phyloP scores from a whole-genome alignment of 2,797 vertebrate genomes.

The Spinus olivaceus region DNA sequence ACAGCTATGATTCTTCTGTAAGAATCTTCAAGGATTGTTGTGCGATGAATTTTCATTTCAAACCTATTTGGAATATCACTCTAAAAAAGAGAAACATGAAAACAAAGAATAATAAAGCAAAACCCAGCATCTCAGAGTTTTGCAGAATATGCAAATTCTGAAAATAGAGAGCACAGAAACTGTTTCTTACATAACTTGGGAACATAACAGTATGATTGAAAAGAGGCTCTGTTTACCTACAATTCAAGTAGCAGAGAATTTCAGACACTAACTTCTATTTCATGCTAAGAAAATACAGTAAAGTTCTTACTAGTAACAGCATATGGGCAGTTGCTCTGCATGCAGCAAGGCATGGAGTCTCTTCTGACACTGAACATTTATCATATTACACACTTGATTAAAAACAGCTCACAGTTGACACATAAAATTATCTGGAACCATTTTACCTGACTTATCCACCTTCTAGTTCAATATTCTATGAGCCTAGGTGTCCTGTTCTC shows the following conservation, averaged over 20 bases:
- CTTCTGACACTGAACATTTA: background rate
- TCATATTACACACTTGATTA: background rate
- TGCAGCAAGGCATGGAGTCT: background rate
- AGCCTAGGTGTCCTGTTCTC: background rate
- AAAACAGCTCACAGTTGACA: background rate
- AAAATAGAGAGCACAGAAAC: background rate
- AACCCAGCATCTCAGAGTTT: background rate
- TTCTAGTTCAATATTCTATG: background rate
- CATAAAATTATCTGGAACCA: background rate
- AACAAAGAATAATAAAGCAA: background rate
- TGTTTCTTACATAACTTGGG: background rate
- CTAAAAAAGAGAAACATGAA: constrained; percentile 65
- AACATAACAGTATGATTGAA: background rate
- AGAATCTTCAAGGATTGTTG: constrained; percentile 90
- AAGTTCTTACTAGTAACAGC: background rate
- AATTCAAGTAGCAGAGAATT: background rate
- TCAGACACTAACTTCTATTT: background rate
- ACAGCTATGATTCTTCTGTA: constrained; percentile 90
- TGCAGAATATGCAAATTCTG: background rate
- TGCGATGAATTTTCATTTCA: constrained; percentile 90
- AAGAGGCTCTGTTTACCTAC: background rate
- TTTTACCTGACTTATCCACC: background rate
- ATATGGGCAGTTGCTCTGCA: background rate
- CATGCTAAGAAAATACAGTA: background rate
- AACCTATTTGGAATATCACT: constrained; percentile 94